phyloP scores from a whole-genome alignment of 2,113 vertebrate genomes.

The Brachyhypopomus gauderio region DNA sequence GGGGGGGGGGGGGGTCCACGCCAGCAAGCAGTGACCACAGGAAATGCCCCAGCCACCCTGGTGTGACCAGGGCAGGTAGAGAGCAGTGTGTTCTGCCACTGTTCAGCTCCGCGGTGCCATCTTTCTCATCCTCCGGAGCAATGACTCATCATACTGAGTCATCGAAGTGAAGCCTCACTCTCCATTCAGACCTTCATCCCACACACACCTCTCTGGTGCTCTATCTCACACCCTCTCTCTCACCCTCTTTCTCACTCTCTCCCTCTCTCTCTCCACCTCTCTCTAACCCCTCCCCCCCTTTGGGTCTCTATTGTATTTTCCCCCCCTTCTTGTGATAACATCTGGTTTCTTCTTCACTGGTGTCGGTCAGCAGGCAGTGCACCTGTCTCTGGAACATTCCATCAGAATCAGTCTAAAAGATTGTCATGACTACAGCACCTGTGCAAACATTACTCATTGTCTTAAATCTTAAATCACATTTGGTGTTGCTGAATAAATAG shows the following conservation, averaged over 20 bases:
- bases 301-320: not conserved
- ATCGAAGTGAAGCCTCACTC: conserved; percentile 3
- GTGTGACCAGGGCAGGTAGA: not conserved
- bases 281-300: not conserved
- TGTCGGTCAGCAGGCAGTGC: conserved; percentile 7
- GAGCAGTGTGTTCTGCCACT: not conserved
- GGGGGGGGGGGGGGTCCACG: not conserved
- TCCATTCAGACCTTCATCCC: not conserved
- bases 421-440: not conserved
- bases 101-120: not conserved
- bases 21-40: not conserved
- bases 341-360: conserved; percentile 18
- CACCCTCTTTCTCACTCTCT: conserved; percentile 11
- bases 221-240: conserved; percentile 35
- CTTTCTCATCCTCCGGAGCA: conserved; percentile 14
- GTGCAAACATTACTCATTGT: not conserved
- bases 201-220: not conserved
- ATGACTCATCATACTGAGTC: conserved; percentile 43
- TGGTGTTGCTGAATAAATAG: not conserved
- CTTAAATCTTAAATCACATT: not conserved
- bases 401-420: too few relatives aligned
- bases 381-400: conserved; percentile 1
- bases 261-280: conserved; percentile 5
- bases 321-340: not conserved
- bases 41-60: not conserved